phyloP scores from a whole-genome alignment of 2,888 invertebrate genomes.

The Amphipoea oculea region DNA sequence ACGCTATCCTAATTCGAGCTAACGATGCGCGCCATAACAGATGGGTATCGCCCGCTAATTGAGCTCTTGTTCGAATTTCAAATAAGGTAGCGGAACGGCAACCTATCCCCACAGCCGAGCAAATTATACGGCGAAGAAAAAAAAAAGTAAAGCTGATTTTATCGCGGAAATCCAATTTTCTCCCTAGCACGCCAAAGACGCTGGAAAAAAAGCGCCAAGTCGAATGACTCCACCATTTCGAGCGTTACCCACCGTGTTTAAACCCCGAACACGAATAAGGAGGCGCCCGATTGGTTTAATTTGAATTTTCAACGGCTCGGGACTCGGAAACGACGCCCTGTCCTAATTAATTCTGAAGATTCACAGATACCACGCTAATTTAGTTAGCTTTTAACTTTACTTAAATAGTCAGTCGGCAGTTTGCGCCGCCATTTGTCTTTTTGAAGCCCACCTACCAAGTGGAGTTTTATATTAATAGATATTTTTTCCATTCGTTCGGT shows the following conservation, averaged over 20 bases:
- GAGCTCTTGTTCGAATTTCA: constrained; percentile 84
- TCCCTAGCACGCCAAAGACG: constrained; percentile 90
- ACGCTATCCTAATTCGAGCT: constrained; percentile 56
- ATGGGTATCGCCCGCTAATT: constrained; percentile 81
- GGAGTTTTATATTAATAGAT: constrained; percentile 60
- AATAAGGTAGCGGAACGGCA: constrained; percentile 82
- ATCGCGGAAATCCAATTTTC: constrained; percentile 91
- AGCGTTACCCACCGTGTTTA: constrained; percentile 88
- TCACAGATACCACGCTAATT: constrained; percentile 89
- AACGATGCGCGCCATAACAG: constrained; percentile 69
- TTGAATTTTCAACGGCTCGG: constrained; percentile 89
- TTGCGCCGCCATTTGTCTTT: constrained; percentile 86
- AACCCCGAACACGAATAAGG: constrained; percentile 89
- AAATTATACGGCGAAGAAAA: constrained; percentile 87
- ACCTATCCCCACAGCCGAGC: constrained; percentile 80
- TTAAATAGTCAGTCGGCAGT: constrained; percentile 82
- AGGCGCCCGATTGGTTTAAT: constrained; percentile 91
- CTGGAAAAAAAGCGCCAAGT: constrained; percentile 89
- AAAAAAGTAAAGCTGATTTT: constrained; percentile 87
- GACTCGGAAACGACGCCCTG: constrained; percentile 80
- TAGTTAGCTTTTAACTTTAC: constrained; percentile 87
- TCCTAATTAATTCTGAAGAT: constrained; percentile 89
- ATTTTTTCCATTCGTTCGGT: constrained; percentile 60
- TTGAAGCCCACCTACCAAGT: constrained; percentile 81
- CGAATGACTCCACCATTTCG: constrained; percentile 89